These are phyloP conservation scores for Tupaia chinensis DNA, from an alignment of 2,113 vertebrate genomes.

Conservation along the genomic window DNA sequence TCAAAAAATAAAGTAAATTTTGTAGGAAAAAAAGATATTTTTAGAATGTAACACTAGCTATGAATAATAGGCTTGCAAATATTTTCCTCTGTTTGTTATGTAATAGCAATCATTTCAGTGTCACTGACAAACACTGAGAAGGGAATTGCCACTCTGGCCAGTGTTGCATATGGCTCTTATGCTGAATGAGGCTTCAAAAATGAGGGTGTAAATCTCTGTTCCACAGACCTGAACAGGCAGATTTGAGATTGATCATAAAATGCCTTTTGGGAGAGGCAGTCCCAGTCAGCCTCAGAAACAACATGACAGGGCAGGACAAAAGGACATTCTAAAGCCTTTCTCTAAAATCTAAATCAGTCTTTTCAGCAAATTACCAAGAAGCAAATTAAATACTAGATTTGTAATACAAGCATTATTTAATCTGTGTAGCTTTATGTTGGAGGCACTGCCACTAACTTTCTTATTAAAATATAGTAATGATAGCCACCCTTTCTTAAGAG, in stretches of 20 bases:
- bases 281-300: background rate
- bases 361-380: background rate
- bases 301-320: background rate
- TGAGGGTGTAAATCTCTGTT: background rate
- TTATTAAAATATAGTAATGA: background rate
- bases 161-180: background rate
- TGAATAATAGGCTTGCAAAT: constrained; percentile 44
- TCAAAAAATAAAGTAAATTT: too few relatives aligned
- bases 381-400: background rate
- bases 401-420: background rate
- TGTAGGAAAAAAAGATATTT: background rate
- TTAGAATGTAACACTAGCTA: background rate
- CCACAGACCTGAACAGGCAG: background rate
- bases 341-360: background rate
- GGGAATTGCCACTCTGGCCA: background rate
- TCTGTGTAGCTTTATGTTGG: background rate
- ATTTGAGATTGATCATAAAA: background rate
- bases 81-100: background rate
- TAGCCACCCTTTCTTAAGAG: background rate
- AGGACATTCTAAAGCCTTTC: background rate
- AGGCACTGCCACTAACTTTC: background rate
- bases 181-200: background rate
- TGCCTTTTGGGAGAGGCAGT: background rate
- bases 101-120: constrained; percentile 45
- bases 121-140: background rate